Evolutionary conservation across 2,888 invertebrate species (phyloP), one percentile per base, ranked within the genome.

Genomic region (Limnephilus lunatus): DNA sequence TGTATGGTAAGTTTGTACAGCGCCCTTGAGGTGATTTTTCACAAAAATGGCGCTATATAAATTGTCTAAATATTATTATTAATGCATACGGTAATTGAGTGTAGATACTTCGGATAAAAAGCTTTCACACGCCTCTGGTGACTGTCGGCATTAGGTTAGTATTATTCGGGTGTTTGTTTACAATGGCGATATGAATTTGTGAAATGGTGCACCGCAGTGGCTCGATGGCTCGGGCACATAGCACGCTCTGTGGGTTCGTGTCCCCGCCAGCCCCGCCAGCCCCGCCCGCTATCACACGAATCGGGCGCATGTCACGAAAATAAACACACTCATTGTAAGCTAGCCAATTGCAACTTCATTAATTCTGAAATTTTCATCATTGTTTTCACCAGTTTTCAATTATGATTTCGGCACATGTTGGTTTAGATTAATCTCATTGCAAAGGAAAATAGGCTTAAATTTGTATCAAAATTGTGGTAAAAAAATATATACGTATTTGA

Each of bases 141-240:
- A 4, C 53, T 19, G 19, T 25, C 25, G 68, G 68, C 25, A 68
- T 68, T 68, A 68, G 68, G 25, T 68, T 25, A 68, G n/a, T 68
- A 68, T 68, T 25, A 68, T 68, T 68, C 68, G 68, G 68, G n/a
- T n/a, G 68, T 68, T 68, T 68, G 68, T 25, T 68, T 68, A 68
- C 68, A 68, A 25, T 68, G 68, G 68, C 25, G 68, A 68, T 68
- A 68, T 68, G 68, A 68, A 68, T 68, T n/a, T 11, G 31, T 87
- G 87, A 31, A 87, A 15, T 48, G 48, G 87, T 87, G 48, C 30
- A 53, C 87, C 87, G 15, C 53, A 68, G 25, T 68, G 68, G 68
- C 68, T 7, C 68, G 25, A 7, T 68, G 68, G 68, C 68, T 25
- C 68, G 25, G 68, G 68, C 68, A 68, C 68, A 68, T 68, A 25